Conservation (phyloP, 2,888 invertebrate genomes). For the Oeneis ivallda region DNA sequence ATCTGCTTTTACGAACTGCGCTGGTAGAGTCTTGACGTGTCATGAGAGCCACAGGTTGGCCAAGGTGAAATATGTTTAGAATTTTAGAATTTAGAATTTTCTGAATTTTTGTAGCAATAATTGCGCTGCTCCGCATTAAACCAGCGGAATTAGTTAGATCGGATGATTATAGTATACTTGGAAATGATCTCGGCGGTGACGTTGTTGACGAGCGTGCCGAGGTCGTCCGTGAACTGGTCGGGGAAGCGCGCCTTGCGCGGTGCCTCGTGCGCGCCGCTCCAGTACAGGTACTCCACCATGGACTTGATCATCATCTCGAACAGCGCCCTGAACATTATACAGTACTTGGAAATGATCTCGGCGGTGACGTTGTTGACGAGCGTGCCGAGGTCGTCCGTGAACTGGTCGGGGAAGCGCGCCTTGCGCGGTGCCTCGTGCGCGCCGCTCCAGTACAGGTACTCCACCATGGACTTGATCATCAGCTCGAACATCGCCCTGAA, state of each 20-base stretch:
- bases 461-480: slow-evolving; percentile 96
- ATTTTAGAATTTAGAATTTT: too few relatives aligned
- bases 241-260: slow-evolving; percentile 93
- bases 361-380: slow-evolving; percentile 90
- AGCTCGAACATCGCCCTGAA: slow-evolving; percentile 94
- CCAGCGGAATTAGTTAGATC: too few relatives aligned
- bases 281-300: slow-evolving; percentile 94
- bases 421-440: slow-evolving; percentile 90
- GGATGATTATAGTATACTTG: slow-evolving; percentile 52
- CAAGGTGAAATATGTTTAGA: too few relatives aligned
- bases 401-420: slow-evolving; percentile 93
- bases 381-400: slow-evolving; percentile 92
- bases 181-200: slow-evolving; percentile 92
- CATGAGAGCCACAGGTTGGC: too few relatives aligned
- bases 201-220: slow-evolving; percentile 90
- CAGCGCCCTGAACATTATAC: slow-evolving; percentile 84
- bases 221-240: slow-evolving; percentile 94
- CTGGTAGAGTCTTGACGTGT: too few relatives aligned
- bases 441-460: slow-evolving; percentile 89
- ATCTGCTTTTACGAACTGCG: too few relatives aligned
- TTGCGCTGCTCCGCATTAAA: too few relatives aligned
- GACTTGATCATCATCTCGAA: slow-evolving; percentile 97
- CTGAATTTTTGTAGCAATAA: too few relatives aligned
- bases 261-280: slow-evolving; percentile 87
- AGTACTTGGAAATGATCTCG: slow-evolving; percentile 87